Evolutionary conservation across 1,140 invertebrate genomes (phyloP), one percentile per base, ranked within the genome.

Genomic region (Meloidogyne hapla): DNA sequence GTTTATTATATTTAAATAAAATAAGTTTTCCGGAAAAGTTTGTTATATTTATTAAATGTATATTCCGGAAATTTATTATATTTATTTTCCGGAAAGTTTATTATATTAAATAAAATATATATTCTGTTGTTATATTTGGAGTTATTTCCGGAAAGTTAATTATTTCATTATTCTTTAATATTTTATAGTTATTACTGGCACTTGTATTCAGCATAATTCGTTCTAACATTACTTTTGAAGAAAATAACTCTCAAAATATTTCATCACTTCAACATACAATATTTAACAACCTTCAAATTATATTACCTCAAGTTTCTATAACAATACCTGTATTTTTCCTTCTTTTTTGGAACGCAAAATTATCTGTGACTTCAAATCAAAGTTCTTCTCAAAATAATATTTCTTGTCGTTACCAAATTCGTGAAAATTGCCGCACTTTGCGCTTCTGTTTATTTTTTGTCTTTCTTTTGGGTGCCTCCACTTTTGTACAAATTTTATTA

Each of bases 331-430:
- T 56, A 21, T 56, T 56, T 13, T 56, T 21, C n/a, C 48, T 56
- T 21, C 48, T 56, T n/a, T 56, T 56, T n/a, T 56, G 48, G 48
- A 56, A 56, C n/a, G 6, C n/a, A 5, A 56, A 56, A 56, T 56
- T 56, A 56, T 56, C n/a, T 0, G 48, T 56, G n/a, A 56, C 48
- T 1, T 45, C 42, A 21, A 56, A 56, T 56, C 48, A 18, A 21
- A 15, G 5, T n/a, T n/a, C 6, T 8, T 8, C 48, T 8, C 12
- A 56, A 56, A 56, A 21, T 56, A n/a, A 4, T 6, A 33, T 56
- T 56, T n/a, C 18, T 33, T 67, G 65, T 42, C 65, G 65, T 67
- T 67, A 67, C 65, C 65, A 67, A 42, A n/a, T 67, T 18, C n/a
- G 65, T 8, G 65, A 67, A 18, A 67, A 67, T 42, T 42, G 65